phyloP scores from a whole-genome alignment of 2,113 vertebrate genomes.

The Microcebus murinus region DNA sequence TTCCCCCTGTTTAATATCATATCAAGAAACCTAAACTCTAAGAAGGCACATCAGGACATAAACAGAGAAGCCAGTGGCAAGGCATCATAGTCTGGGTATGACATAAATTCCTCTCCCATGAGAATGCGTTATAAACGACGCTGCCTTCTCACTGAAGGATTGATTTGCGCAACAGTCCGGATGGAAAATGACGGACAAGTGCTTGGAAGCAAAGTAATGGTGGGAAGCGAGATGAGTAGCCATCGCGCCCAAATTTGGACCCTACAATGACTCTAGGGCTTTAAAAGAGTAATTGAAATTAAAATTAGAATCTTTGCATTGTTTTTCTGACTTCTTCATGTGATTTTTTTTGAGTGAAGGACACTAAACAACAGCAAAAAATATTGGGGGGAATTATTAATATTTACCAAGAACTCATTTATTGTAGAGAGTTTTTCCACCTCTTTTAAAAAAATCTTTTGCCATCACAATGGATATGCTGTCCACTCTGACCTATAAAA shows the following conservation, averaged over 20 bases:
- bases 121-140: not conserved
- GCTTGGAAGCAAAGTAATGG: not conserved
- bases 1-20: not conserved
- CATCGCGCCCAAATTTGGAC: not conserved
- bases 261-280: not conserved
- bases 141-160: not conserved
- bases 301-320: conserved; percentile 52
- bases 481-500: not conserved
- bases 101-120: not conserved
- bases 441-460: not conserved
- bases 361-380: conserved; percentile 8
- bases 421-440: not conserved
- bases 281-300: not conserved
- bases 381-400: conserved; percentile 38
- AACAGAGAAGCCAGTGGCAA: not conserved
- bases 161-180: not conserved
- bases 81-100: not conserved
- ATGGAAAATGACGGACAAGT: not conserved
- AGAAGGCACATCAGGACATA: not conserved
- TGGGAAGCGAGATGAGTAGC: not conserved
- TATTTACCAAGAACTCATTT: conserved; percentile 2
- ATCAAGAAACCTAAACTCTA: not conserved
- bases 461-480: not conserved
- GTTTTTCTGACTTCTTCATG: not conserved
- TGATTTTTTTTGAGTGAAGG: conserved; percentile 46